These are phyloP conservation scores for Polydrusus pterygomalis DNA, from an alignment of 2,888 invertebrate genomes.

Conservation along the genomic window DNA sequence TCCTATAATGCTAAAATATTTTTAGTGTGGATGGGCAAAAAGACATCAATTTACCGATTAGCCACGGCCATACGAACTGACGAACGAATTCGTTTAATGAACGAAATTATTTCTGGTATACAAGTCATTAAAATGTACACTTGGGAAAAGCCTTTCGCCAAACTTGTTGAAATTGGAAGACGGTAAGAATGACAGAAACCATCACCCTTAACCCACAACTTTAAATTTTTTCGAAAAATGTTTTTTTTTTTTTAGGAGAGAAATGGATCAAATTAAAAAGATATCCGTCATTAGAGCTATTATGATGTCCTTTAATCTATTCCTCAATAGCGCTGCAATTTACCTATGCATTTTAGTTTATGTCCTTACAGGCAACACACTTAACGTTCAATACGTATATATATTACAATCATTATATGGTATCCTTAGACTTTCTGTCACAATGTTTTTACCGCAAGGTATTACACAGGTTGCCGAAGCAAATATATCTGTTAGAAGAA, in stretches of 20 bases:
- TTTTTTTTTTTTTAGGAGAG: slow-evolving; percentile 73
- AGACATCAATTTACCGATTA: slow-evolving; percentile 82
- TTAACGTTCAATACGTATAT: slow-evolving; percentile 79
- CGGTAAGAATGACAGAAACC: slow-evolving; percentile 62
- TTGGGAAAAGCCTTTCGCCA: slow-evolving; percentile 91
- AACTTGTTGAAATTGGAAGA: slow-evolving; percentile 81
- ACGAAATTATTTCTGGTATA: slow-evolving; percentile 90
- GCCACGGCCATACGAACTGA: slow-evolving; percentile 88
- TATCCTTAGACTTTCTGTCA: slow-evolving; percentile 79
- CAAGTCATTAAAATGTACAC: slow-evolving; percentile 97
- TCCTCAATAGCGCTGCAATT: slow-evolving; percentile 88
- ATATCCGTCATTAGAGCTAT: slow-evolving; percentile 80
- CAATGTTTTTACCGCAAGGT: slow-evolving; percentile 78
- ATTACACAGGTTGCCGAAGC: slow-evolving; percentile 82
- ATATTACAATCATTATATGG: slow-evolving; percentile 85
- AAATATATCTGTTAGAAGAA: slow-evolving; percentile 58
- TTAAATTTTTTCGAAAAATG: no score
- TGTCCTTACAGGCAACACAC: slow-evolving; percentile 77
- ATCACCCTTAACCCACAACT: no score
- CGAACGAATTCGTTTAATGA: slow-evolving; percentile 89
- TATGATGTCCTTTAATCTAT: slow-evolving; percentile 79
- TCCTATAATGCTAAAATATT: no score
- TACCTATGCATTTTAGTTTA: slow-evolving; percentile 86
- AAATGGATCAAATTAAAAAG: slow-evolving; percentile 78
- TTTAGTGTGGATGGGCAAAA: slow-evolving; percentile 77